These are phyloP conservation scores for Microtus oregoni DNA, from an alignment of 2,113 vertebrate species.

Conservation along the genomic window DNA sequence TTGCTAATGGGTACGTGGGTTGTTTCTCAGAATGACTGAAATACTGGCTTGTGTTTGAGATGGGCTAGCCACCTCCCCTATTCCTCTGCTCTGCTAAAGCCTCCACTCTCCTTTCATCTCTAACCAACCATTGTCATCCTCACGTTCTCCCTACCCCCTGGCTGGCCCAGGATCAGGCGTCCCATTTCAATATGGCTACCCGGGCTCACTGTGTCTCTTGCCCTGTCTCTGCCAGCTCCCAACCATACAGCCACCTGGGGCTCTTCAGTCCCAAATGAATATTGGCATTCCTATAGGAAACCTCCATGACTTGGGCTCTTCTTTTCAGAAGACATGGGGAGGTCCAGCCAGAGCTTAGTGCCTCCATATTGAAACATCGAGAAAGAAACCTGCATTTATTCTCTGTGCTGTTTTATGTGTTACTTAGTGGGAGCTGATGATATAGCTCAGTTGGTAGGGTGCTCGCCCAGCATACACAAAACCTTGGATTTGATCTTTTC, in stretches of 20 bases:
- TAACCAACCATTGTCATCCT: neutral
- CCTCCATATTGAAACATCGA: neutral
- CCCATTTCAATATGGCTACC: neutral
- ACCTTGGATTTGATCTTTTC: neutral
- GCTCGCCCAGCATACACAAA: neutral
- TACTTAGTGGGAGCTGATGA: neutral
- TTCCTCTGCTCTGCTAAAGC: neutral
- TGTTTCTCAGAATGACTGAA: neutral
- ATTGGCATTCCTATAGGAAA: neutral
- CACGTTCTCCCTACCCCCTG: neutral
- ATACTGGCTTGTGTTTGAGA: neutral
- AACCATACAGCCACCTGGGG: neutral
- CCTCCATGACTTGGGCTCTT: neutral
- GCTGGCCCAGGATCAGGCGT: neutral
- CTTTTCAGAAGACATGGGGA: neutral
- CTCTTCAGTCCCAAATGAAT: neutral
- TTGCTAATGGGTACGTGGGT: neutral
- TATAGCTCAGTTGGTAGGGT: neutral
- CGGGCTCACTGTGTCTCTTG: neutral
- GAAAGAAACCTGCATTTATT: constrained; percentile 12
- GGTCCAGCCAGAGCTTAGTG: neutral
- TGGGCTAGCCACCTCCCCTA: neutral
- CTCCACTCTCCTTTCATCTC: neutral
- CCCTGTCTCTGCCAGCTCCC: neutral
- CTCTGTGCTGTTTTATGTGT: neutral